Evolutionary conservation across 2,113 vertebrate species (phyloP), one percentile per base, ranked within the genome.

Genomic region (Cygnus buccinator): DNA sequence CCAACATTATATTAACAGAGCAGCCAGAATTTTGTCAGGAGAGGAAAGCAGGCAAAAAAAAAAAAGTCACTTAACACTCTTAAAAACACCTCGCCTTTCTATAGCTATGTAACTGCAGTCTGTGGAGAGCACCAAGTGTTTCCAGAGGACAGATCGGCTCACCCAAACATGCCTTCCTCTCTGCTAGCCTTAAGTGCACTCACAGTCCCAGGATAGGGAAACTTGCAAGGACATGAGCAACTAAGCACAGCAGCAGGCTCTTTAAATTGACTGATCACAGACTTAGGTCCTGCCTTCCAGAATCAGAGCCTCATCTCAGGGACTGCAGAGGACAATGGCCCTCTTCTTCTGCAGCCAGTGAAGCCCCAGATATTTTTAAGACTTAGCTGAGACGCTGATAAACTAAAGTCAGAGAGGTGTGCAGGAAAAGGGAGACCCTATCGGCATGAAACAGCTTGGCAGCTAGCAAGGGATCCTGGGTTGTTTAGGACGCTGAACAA

Each of bases 121-220:
- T 6, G 22, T 1, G 33, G 28, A 54, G 81, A 39, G 48, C 43
- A 4, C 4, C 0, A 23, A 26, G 55, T 1, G 10, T 14, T 8
- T 52, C 50, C 62, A n/a, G 19, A 23, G 57, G 20, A 31, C 43
- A 68, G 3, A 21, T 0, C 22, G n/a, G 43, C 61, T 26, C 72
- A 11, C n/a, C 31, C 14, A 8, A 35, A 19, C 29, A 4, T 1
- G 1, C 31, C 44, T 6, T 28, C 37, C 62, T 5, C 57, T 6
- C 58, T 10, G 43, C 58, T 6, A 18, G 43, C 66, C 57, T 1
- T 0, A 5, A 15, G 25, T 1, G 41, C 62, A 3, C 44, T 5
- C 44, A 4, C 37, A 18, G n/a, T 4, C 13, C n/a, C 26, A 11
- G 33, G 9, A 15, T 0, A 31, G 61, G 48, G 55, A 28, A 10